A percentile compares a stretch with the other conserved stretches of the same genome.
phyloP scores from a whole-genome alignment of 2,113 vertebrate species.

The Mustelus asterias region DNA sequence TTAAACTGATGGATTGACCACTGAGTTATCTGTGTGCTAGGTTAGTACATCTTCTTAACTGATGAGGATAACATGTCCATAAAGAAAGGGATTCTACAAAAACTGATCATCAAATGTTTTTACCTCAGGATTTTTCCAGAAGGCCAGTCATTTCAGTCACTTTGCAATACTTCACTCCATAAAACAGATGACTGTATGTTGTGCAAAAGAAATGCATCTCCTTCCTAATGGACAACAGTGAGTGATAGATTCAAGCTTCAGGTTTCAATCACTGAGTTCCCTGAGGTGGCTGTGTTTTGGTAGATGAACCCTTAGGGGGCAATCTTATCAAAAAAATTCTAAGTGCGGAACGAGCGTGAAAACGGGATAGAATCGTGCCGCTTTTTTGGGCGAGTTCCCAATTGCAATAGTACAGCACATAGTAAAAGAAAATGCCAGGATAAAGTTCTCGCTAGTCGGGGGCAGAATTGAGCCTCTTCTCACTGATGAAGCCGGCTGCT shows the following conservation, averaged over 20 bases:
- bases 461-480: no score
- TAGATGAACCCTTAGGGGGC: no score
- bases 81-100: not conserved
- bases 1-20: no score
- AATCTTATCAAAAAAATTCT: no score
- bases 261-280: not conserved
- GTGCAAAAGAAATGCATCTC: not conserved
- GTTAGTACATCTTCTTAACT: not conserved
- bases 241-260: not conserved
- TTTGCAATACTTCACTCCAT: not conserved
- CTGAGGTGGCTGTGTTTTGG: no score
- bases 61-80: not conserved
- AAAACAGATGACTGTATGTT: not conserved
- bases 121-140: not conserved
- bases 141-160: not conserved
- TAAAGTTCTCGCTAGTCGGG: no score
- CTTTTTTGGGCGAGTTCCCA: no score
- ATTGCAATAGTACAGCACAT: no score
- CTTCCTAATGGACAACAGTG: not conserved
- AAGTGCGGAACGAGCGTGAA: no score
- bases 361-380: no score
- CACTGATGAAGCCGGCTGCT: no score
- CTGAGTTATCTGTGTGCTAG: not conserved
- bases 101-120: not conserved
- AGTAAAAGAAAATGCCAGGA: no score